These are phyloP conservation scores for Steatornis caripensis DNA, from an alignment of 2,113 vertebrate genomes.

Conservation along the genomic window DNA sequence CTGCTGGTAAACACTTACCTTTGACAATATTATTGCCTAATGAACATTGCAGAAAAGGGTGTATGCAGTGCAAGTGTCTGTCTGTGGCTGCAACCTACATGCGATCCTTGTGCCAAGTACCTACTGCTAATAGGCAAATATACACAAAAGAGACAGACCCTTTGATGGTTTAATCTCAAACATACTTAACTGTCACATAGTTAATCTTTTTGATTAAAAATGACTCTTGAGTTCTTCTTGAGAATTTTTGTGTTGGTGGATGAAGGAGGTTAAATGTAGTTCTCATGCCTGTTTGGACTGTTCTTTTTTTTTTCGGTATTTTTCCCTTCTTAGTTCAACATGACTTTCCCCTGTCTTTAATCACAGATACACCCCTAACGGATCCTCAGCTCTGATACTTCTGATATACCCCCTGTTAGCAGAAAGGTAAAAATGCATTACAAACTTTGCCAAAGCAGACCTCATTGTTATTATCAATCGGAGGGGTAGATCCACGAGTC, in stretches of 20 bases:
- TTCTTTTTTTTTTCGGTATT: background rate
- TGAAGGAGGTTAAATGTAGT: slow-evolving; percentile 28
- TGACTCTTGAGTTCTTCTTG: slow-evolving; percentile 22
- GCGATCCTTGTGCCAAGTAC: background rate
- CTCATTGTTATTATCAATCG: background rate
- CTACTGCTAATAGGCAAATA: slow-evolving; percentile 30
- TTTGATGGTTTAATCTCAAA: slow-evolving; percentile 59
- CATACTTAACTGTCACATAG: slow-evolving; percentile 44
- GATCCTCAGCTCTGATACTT: background rate
- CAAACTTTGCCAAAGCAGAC: background rate
- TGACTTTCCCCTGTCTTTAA: slow-evolving; percentile 18
- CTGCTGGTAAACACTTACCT: slow-evolving; percentile 56
- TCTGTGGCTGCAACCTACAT: slow-evolving; percentile 5
- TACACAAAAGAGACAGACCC: slow-evolving; percentile 19
- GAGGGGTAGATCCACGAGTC: background rate
- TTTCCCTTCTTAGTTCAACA: background rate
- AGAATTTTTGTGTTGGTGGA: slow-evolving; percentile 25
- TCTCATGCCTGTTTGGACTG: background rate
- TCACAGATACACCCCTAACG: background rate
- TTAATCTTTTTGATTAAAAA: slow-evolving; percentile 54
- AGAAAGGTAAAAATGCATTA: background rate
- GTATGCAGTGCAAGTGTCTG: slow-evolving; percentile 4
- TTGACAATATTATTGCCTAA: slow-evolving; percentile 53
- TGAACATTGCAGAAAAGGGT: slow-evolving; percentile 34
- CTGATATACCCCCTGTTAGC: background rate